These are phyloP conservation scores for Heterotilapia buettikoferi DNA, from an alignment of 2,113 vertebrate genomes.

Conservation along the genomic window DNA sequence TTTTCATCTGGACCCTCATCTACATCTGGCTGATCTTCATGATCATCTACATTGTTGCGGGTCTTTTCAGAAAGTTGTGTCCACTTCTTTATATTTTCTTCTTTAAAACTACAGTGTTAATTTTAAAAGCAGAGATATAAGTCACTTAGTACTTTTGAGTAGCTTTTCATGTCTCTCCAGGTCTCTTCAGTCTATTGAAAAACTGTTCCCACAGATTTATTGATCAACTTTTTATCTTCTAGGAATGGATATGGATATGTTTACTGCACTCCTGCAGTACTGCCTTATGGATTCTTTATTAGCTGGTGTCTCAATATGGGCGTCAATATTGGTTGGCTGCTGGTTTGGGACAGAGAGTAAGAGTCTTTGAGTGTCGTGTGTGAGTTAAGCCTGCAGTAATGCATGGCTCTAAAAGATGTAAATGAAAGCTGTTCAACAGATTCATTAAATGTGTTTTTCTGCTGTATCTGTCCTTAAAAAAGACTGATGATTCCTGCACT, in stretches of 20 bases:
- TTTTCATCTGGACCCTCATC: constrained; percentile 72
- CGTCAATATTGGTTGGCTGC: constrained; percentile 66
- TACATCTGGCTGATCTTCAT: constrained; percentile 66
- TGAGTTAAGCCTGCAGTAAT: not conserved
- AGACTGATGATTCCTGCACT: constrained; percentile 60
- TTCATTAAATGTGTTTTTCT: not conserved
- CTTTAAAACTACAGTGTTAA: not conserved
- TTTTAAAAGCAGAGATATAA: not conserved
- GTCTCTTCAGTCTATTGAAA: not conserved
- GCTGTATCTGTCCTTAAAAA: not conserved
- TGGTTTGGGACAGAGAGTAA: constrained; percentile 74
- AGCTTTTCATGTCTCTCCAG: too few species aligned
- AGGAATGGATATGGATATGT: constrained; percentile 67
- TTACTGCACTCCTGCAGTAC: constrained; percentile 67
- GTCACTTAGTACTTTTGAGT: too few species aligned
- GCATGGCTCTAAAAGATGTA: not conserved
- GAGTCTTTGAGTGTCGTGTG: not conserved
- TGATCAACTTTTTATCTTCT: not conserved
- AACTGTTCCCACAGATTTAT: not conserved
- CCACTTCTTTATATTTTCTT: not conserved
- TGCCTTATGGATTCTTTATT: constrained; percentile 69
- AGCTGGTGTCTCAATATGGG: constrained; percentile 68
- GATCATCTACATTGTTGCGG: constrained; percentile 53
- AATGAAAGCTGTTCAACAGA: not conserved
- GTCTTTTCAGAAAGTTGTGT: constrained; percentile 65